These are phyloP conservation scores for Drosophila pallidifrons DNA, from an alignment of 1,140 invertebrate genomes.

Conservation along the genomic window DNA sequence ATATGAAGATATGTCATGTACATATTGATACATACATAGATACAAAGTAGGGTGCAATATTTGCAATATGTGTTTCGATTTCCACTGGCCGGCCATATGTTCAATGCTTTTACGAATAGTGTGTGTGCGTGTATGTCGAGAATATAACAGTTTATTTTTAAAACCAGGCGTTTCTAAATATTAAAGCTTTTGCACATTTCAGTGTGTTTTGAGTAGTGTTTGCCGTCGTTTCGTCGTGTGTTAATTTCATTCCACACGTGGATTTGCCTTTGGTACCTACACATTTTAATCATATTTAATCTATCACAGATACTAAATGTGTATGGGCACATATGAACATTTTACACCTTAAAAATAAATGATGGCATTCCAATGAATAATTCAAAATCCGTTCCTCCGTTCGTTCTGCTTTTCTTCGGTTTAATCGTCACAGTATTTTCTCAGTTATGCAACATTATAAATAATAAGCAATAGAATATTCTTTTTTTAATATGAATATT, in stretches of 20 bases:
- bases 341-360: neutral
- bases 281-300: slow-evolving; percentile 6
- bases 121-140: slow-evolving; percentile 50
- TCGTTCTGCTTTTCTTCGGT: neutral
- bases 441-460: slow-evolving; percentile 68
- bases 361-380: neutral
- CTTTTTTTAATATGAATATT: slow-evolving; percentile 25
- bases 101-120: slow-evolving; percentile 69
- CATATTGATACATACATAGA: slow-evolving; percentile 8
- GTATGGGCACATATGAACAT: no score
- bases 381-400: neutral
- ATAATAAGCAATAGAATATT: slow-evolving; percentile 61
- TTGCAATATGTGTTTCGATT: slow-evolving; percentile 45
- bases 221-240: slow-evolving; percentile 74
- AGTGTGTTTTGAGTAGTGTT: slow-evolving; percentile 80
- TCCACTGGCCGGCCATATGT: slow-evolving; percentile 33
- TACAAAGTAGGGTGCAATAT: slow-evolving; percentile 42
- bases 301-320: neutral
- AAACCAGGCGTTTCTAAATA: slow-evolving; percentile 70
- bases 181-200: slow-evolving; percentile 79
- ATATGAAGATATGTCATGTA: slow-evolving; percentile 7
- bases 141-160: slow-evolving; percentile 79
- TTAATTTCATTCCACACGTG: slow-evolving; percentile 69
- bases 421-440: slow-evolving; percentile 29
- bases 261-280: slow-evolving; percentile 64